These are phyloP conservation scores for Punctoribates punctum DNA, from an alignment of 2,888 invertebrate species.

Conservation along the genomic window DNA sequence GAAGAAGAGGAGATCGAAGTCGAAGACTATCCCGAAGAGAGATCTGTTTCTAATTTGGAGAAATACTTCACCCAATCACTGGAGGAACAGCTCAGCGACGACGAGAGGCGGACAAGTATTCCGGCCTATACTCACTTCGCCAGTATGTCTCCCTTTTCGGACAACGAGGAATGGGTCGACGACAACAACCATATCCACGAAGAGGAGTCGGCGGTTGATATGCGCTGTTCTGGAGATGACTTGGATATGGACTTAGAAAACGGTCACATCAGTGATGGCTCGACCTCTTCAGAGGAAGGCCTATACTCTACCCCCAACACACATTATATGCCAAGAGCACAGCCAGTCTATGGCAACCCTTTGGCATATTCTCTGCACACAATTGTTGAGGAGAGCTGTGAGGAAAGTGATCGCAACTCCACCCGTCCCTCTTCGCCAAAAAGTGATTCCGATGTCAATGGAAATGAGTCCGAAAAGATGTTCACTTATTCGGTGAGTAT, in stretches of 20 bases:
- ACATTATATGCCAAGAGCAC: not conserved
- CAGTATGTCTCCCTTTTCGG: constrained; percentile 14
- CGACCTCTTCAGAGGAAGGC: constrained; percentile 39
- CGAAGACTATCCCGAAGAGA: not conserved
- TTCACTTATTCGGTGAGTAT: not conserved
- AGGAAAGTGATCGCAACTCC: constrained; percentile 64
- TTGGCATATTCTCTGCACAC: constrained; percentile 82
- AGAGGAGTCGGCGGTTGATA: not conserved
- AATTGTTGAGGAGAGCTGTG: constrained; percentile 89
- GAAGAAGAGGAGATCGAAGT: not conserved
- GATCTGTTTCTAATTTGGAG: constrained; percentile 16
- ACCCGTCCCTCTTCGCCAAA: constrained; percentile 10
- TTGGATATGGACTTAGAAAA: not conserved
- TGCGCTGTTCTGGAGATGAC: not conserved
- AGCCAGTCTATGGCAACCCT: constrained; percentile 45
- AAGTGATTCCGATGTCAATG: not conserved
- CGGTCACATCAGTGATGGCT: not conserved
- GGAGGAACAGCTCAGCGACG: not conserved
- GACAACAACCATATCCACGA: not conserved
- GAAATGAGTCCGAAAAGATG: not conserved
- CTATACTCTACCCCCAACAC: constrained; percentile 22
- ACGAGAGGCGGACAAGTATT: not conserved
- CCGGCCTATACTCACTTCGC: constrained; percentile 4
- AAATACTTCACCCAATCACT: not conserved
- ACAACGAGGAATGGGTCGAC: constrained; percentile 15